Base-by-base conservation (phyloP, 64 coral and sea anemone genomes). In the Montipora efflorescens region DNA sequence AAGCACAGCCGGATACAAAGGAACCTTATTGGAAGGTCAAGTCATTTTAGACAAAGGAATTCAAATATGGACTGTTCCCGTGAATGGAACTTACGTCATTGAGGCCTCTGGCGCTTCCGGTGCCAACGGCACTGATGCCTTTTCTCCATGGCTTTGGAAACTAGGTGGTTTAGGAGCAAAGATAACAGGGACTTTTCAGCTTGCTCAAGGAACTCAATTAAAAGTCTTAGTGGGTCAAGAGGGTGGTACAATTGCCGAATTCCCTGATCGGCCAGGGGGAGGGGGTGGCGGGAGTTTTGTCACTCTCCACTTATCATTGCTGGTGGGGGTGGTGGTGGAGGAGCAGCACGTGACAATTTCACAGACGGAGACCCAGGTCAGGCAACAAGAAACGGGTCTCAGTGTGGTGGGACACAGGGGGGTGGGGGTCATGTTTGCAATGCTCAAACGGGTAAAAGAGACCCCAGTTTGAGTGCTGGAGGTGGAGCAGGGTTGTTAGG, bases 211-310 rank as follows among this genome's bases (percentile, higher is more conserved):
- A 48, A 70, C 59, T 28, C 59, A 90, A 64, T 36, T 90, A 3
- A 90, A 79, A 52, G 81, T 90, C 59, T 44, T 90, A 16, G 76
- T 90, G 0, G 81, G 81, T 7, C 81, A 84, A 19, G 36, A 84
- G 36, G 81, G 81, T 49, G 23, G 52, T 57, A 11, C n/a, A 21
- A 8, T 4, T 80, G 0, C 4, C 5, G 1, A 0, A 5, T 58
- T 59, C 2, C 1, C 0, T 58, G 51, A 55, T 22, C 16, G 12
- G 50, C 44, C 87, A 61, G 73, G 87, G 76, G 73, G 87, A 59
- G 58, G 53, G n/a, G 55, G 88, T 19, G 88, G 88, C 1, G 88
- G 88, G 23, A 90, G 44, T 1, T 90, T 90, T 72, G 88, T 90
- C 7, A 25, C 59, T 61, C 88, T 80, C 77, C 59, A 36, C 53